A percentile compares a stretch with the other conserved stretches of the same genome.
Conservation (phyloP, 1,140 invertebrate species). For the Heliconius hewitsoni region DNA sequence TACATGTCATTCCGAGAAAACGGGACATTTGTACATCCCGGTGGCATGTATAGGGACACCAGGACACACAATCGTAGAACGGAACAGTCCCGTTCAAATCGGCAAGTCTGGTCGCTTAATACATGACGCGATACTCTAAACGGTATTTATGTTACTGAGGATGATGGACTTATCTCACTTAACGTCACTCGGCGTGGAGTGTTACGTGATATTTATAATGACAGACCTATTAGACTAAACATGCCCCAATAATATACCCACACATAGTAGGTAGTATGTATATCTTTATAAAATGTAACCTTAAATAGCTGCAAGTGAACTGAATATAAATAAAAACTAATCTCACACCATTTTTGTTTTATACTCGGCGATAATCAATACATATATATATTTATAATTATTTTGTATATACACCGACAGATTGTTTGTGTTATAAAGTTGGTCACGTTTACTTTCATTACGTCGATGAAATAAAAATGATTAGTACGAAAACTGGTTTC, state of each 20-base stretch:
- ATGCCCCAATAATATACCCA: background rate
- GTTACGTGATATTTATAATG: background rate
- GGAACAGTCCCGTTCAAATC: too few species aligned
- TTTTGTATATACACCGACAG: background rate
- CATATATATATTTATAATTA: too few species aligned
- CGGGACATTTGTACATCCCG: too few species aligned
- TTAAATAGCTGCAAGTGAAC: background rate
- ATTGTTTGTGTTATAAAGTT: background rate
- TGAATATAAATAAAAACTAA: background rate
- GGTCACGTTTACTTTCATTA: slow-evolving; percentile 6
- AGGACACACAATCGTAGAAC: too few species aligned
- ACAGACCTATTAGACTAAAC: background rate
- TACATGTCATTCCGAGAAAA: too few species aligned
- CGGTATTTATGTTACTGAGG: too few species aligned
- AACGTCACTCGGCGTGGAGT: background rate
- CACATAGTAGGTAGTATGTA: too few species aligned
- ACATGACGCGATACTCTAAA: background rate
- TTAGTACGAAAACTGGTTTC: background rate
- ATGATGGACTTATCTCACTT: too few species aligned
- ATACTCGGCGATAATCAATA: too few species aligned
- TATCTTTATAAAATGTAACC: background rate
- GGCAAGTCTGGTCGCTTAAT: too few species aligned
- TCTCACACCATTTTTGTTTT: background rate
- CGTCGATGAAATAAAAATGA: background rate
- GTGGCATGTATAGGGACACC: too few species aligned